Evolutionary conservation across 2,113 vertebrate genomes (phyloP).

Genomic region (Murina feae): DNA sequence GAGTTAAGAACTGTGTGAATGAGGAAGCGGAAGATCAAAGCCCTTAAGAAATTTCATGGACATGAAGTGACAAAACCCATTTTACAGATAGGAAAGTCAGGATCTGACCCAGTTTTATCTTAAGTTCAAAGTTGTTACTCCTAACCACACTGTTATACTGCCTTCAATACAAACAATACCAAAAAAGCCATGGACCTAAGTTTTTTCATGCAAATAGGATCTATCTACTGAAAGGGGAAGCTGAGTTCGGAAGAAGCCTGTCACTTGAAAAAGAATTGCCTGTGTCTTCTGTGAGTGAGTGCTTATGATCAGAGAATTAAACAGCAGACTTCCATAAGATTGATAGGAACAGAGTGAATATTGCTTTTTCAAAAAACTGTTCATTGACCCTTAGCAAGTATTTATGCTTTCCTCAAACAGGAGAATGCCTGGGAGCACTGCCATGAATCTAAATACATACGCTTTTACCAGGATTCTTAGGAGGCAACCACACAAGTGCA

Average conservation of each 20-base stretch:
- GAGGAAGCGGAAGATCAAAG: background rate
- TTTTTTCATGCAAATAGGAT: background rate
- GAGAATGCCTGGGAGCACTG: background rate
- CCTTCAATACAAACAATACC: background rate
- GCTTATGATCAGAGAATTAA: background rate
- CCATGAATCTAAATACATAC: slow-evolving; percentile 37
- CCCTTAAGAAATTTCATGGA: background rate
- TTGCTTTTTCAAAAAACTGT: slow-evolving; percentile 35
- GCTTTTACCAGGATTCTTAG: slow-evolving; percentile 53
- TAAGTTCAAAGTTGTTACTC: background rate
- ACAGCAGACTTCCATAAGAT: background rate
- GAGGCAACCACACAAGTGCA: slow-evolving; percentile 48
- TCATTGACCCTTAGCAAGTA: background rate
- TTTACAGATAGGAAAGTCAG: background rate
- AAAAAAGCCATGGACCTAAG: background rate
- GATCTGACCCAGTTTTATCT: background rate
- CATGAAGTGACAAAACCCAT: no score
- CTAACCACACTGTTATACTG: background rate
- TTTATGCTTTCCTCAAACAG: slow-evolving; percentile 39
- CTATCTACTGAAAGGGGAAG: background rate
- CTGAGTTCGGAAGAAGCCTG: background rate
- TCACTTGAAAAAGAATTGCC: background rate
- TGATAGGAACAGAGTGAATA: slow-evolving; percentile 7
- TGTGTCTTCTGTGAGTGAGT: background rate
- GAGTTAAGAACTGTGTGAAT: background rate